Percentiles rank a stretch among this genome's conserved stretches.
phyloP scores from a whole-genome alignment of 1,140 invertebrate genomes.

The Drosophila watanabei region DNA sequence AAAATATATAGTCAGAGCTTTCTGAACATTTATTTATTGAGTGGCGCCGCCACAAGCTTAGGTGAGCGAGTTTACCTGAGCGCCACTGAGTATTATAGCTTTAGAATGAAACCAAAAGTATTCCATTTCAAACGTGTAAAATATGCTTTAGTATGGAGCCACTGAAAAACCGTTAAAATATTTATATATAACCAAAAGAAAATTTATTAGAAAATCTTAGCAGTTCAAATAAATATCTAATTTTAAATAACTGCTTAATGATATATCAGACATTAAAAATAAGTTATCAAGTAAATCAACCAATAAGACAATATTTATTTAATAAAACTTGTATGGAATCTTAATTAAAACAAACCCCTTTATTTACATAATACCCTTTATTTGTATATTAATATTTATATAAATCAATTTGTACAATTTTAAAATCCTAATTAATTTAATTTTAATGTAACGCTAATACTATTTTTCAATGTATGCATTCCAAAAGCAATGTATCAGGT shows the following conservation, averaged over 20 bases:
- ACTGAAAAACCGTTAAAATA: not conserved
- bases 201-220: too few species aligned
- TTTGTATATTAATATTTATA: not conserved
- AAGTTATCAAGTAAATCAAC: not conserved
- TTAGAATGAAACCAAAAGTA: too few species aligned
- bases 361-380: too few species aligned
- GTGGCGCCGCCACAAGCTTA: conserved; percentile 5
- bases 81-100: not conserved
- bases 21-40: not conserved
- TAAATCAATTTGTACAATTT: not conserved
- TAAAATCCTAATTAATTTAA: too few species aligned
- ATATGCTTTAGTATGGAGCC: not conserved
- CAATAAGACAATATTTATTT: not conserved
- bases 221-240: not conserved
- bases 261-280: too few species aligned
- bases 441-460: not conserved
- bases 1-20: not conserved
- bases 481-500: not conserved
- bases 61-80: not conserved
- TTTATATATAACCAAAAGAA: too few species aligned
- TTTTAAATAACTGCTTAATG: not conserved
- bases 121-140: not conserved
- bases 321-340: too few species aligned
- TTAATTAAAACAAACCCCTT: too few species aligned
- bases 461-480: not conserved